Conservation (phyloP, 1,140 invertebrate species). For the Brachionus koreanus region DNA sequence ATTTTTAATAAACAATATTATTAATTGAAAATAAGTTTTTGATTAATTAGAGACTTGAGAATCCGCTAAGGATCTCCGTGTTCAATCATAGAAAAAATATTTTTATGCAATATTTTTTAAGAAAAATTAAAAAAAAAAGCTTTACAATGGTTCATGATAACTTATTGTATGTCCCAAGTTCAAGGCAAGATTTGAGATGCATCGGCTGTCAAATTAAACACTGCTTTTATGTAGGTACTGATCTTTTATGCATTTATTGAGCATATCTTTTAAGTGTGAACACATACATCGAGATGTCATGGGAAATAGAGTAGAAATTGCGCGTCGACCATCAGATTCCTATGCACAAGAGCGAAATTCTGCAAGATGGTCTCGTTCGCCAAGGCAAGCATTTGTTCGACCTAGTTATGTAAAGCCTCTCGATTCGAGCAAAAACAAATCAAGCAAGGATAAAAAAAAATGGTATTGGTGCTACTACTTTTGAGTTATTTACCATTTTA, state of each 20-base stretch:
- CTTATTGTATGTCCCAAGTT: neutral
- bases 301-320: neutral
- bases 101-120: neutral
- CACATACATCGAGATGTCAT: neutral
- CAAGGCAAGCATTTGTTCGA: neutral
- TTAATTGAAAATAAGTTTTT: neutral
- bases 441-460: neutral
- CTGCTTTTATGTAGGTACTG: neutral
- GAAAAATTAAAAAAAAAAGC: neutral
- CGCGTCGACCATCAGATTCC: neutral
- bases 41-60: neutral
- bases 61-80: neutral
- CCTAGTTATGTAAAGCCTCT: neutral
- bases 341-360: neutral
- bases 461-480: constrained; percentile 28
- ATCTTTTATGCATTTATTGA: neutral
- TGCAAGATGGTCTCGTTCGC: too few species aligned
- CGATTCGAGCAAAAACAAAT: neutral
- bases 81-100: neutral
- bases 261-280: neutral
- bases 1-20: neutral
- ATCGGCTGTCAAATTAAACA: constrained; percentile 10
- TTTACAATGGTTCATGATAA: neutral
- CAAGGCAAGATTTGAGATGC: neutral
- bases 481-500: too few species aligned